Evolutionary conservation across 2,888 invertebrate species (phyloP), one percentile per base, ranked within the genome.

Genomic region (Lobophora halterata): DNA sequence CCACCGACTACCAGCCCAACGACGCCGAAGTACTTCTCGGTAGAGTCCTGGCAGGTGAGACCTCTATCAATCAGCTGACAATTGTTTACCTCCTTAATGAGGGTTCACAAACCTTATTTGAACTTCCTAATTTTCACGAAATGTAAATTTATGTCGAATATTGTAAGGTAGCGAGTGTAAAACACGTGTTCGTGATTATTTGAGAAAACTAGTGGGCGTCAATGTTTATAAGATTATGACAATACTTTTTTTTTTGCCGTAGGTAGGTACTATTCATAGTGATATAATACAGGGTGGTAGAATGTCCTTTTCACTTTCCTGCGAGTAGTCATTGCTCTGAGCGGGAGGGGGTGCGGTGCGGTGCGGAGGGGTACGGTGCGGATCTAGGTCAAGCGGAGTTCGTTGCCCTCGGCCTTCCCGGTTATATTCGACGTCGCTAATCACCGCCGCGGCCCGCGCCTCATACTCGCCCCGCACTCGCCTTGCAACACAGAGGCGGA

Each of bases 351-450:
- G 47, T 19, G 46, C 42, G n/a, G 57, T 49, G 56, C 45, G 55
- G 59, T 33, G 64, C 51, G 61, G 56, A 59, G 58, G 43, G 52
- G 47, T 48, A 47, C 55, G 52, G n/a, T 54, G 62, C 72, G 61
- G 70, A 87, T 81, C 86, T 87, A 64, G 87, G 87, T 86, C 87
- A 85, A 79, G 79, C 85, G 59, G 83, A 86, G 86, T 83, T 87
- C 86, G 81, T 85, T 85, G 85, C 83, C 82, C 86, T 83, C 86
- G 86, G 86, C 86, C 86, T 86, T 87, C 86, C 83, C 82, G 71
- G 77, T 83, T 86, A 85, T 85, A 85, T 86, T 83, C 71, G 79
- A 77, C 76, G 74, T 74, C 79, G 80, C 79, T 79, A 81, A 85
- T 82, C 79, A 77, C 76, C 71, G 61, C 65, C 55, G 50, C 54